Conservation (phyloP, 1,140 invertebrate genomes). For the Saxidomus purpurata region DNA sequence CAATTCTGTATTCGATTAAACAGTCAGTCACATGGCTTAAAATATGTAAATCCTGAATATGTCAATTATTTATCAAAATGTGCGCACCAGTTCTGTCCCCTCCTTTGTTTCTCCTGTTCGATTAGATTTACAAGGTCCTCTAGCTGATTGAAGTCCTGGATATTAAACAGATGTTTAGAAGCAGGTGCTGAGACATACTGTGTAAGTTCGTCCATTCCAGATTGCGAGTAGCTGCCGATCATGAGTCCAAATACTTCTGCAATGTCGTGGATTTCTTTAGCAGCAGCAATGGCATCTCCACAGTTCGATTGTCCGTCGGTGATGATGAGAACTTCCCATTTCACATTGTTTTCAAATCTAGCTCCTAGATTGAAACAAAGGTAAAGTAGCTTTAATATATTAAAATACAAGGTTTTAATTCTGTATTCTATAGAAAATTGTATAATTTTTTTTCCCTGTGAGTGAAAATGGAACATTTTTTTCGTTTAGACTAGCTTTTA, state of each 20-base stretch:
- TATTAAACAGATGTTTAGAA: background rate
- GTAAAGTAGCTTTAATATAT: too few relatives aligned
- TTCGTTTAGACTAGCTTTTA: too few relatives aligned
- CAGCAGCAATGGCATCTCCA: constrained; percentile 2
- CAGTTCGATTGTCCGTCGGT: constrained; percentile 8
- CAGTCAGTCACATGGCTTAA: too few relatives aligned
- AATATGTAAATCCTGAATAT: too few relatives aligned
- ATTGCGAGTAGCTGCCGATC: background rate
- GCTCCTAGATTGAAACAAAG: background rate
- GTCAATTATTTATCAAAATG: too few relatives aligned
- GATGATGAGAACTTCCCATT: background rate
- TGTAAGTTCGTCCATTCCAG: constrained; percentile 3
- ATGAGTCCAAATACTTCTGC: constrained; percentile 14
- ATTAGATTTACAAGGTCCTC: background rate
- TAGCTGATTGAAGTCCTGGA: background rate
- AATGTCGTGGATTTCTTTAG: background rate
- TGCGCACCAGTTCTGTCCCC: too few relatives aligned
- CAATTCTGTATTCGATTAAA: too few relatives aligned
- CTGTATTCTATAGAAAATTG: too few relatives aligned
- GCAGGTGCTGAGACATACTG: background rate
- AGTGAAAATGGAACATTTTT: too few relatives aligned
- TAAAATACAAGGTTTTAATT: too few relatives aligned
- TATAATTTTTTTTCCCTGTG: too few relatives aligned
- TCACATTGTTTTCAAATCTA: background rate
- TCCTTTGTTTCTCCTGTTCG: too few relatives aligned